Evolutionary conservation across 2,797 vertebrate species (phyloP).

Genomic region (Cossypha niveicapilla): DNA sequence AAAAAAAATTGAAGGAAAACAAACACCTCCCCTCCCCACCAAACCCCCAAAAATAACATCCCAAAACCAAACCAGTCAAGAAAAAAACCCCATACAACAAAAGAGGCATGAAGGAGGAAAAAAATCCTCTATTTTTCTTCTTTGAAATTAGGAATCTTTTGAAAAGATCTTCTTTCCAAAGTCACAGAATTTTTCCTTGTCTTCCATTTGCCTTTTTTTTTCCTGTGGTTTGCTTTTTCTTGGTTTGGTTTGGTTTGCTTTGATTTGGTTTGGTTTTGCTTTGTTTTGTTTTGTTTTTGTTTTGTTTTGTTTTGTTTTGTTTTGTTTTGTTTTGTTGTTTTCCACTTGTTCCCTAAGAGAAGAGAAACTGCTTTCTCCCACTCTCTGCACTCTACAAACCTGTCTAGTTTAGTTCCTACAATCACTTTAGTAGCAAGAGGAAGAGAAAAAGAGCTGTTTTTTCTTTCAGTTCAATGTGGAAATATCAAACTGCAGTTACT

Average conservation of each 20-base stretch:
- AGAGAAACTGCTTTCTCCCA: neutral
- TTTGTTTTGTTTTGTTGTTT: too few relatives aligned
- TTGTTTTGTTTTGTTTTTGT: too few relatives aligned
- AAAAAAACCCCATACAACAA: neutral
- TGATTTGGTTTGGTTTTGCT: too few relatives aligned
- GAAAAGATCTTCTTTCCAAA: neutral
- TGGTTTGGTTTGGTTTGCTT: too few relatives aligned
- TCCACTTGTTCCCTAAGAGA: neutral
- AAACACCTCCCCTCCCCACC: too few relatives aligned
- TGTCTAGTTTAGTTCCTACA: neutral
- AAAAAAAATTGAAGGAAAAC: neutral
- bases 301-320: too few relatives aligned
- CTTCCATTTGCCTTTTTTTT: neutral
- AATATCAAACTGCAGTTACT: neutral
- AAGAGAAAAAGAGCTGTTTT: neutral
- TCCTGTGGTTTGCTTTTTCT: neutral
- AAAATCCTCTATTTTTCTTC: neutral
- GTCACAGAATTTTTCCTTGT: neutral
- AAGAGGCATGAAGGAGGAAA: neutral
- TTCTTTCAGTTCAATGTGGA: neutral
- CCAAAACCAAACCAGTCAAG: neutral
- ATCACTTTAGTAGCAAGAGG: neutral
- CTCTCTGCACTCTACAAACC: fast-evolving
- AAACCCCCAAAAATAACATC: neutral
- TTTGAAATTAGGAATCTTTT: neutral